A percentile compares a stretch with the other conserved stretches of the same genome.
phyloP scores from a whole-genome alignment of 2,113 vertebrate species.

The Cnemophilus loriae region DNA sequence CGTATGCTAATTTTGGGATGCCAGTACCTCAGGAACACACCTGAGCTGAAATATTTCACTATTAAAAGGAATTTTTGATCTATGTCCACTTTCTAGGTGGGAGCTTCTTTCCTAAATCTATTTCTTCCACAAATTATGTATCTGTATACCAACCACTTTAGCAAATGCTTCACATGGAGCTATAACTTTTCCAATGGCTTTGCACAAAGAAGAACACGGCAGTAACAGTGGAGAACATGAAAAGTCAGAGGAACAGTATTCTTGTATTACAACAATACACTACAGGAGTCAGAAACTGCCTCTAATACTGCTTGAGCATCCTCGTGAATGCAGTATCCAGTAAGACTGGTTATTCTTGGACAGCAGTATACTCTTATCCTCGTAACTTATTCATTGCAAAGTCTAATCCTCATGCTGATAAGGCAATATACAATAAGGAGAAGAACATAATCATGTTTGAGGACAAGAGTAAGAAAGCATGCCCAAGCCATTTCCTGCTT shows the following conservation, averaged over 20 bases:
- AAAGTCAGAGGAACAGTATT: neutral
- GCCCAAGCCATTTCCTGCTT: conserved; percentile 45
- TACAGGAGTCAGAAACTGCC: neutral
- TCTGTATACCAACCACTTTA: neutral
- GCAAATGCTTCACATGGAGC: neutral
- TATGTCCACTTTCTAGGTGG: neutral
- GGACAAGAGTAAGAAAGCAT: conserved; percentile 10
- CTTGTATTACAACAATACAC: neutral
- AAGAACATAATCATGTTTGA: conserved; percentile 17
- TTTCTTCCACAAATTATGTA: neutral
- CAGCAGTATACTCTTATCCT: neutral
- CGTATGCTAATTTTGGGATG: neutral
- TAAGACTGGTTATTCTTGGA: neutral
- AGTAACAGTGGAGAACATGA: neutral
- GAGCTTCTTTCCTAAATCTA: neutral
- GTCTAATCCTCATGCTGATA: neutral
- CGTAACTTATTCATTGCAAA: conserved; percentile 39
- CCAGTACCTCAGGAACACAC: neutral
- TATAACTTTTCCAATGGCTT: neutral
- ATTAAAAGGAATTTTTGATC: neutral
- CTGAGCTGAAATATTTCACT: neutral
- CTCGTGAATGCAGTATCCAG: neutral
- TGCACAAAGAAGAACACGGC: neutral
- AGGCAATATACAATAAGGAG: neutral
- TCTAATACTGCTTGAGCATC: neutral